Base-by-base conservation (phyloP, 2,113 vertebrate species). In the Willisornis vidua region DNA sequence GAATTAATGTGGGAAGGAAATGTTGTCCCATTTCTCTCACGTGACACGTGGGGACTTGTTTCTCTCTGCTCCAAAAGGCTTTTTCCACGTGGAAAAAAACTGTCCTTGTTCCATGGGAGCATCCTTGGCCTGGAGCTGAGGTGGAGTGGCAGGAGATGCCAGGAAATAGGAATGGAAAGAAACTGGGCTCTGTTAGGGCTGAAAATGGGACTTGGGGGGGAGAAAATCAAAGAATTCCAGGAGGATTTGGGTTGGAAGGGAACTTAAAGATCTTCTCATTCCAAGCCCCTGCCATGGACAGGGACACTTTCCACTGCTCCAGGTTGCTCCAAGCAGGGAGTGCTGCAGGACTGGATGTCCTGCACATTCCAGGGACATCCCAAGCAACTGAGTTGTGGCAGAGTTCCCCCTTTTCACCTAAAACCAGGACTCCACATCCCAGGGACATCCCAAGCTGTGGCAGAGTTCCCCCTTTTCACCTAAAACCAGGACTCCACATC, bases 1-100 rank as follows among this genome's bases (percentile, higher is more conserved):
- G 33, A 48, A 41, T 55, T 65, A 11, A 15, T 2, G 3, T 0
- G 0, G 48, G 29, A 77, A 51, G 8, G 4, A 49, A 43, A 5
- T 3, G n/a, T 41, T 71, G 74, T 29, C 17, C 46, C 46, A 5
- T 29, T 29, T n/a, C 14, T 41, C 48, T 37, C 28, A 43, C 79
- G 26, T 58, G 37, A 49, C 65, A 3, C 1, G 37, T 4, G 37
- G 83, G 46, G 72, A 59, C 41, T 23, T 77, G 58, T 52, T 73
- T 73, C 22, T 63, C 23, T 66, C n/a, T 14, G 24, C 6, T 19
- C 57, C 12, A 4, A 9, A 1, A 12, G 29, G 6, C 6, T 46
- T 51, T 24, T 81, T 74, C 33, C 39, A n/a, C 51, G 35, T 2
- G 22, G 46, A 12, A 70, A 70, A 68, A 43, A 3, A 5, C n/a